Evolutionary conservation across 2,888 invertebrate species (phyloP), one percentile per base, ranked within the genome.

Genomic region (Anagyrus pseudococci): DNA sequence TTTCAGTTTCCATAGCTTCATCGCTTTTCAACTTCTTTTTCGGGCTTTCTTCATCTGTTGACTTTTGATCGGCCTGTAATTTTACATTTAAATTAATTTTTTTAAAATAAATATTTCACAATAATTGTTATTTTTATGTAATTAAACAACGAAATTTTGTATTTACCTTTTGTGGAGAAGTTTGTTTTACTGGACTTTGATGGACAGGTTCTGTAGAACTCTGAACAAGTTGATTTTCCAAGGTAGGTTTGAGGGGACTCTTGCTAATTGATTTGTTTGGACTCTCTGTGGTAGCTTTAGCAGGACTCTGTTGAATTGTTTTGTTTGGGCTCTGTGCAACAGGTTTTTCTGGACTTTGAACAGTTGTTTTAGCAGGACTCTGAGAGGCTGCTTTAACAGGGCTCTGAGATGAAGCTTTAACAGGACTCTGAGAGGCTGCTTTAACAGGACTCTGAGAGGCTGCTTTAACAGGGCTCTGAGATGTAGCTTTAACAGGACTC

Each of bases 1-100:
- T 23, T 61, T 66, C 55, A 2, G 49, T 50, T 43, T 68, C 58
- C 8, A 44, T 15, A 13, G 63, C 63, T 47, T 54, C 40, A 17
- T 60, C 64, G 20, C 43, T 52, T 13, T 63, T 62, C 15, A 33
- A 10, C 17, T 66, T 58, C 15, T 66, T 58, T 15, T 48, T 47
- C 61, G 49, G 62, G 55, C 59, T 67, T n/a, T 68, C 69, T 19
- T n/a, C n/a, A n/a, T n/a, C n/a, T n/a, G n/a, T n/a, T n/a, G n/a
- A n/a, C n/a, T n/a, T n/a, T 75, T 76, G 73, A 81, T 82, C 57
- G 74, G 62, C 19, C 78, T 78, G 4, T 26, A 47, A 33, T 37
- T n/a, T n/a, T n/a, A n/a, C n/a, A n/a, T n/a, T n/a, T n/a, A 46
- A 44, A 55, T 6, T 17, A 17, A 26, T 23, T 26, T 48, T 48